Conservation (phyloP, 2,888 invertebrate genomes). For the Chouioia cunea region DNA sequence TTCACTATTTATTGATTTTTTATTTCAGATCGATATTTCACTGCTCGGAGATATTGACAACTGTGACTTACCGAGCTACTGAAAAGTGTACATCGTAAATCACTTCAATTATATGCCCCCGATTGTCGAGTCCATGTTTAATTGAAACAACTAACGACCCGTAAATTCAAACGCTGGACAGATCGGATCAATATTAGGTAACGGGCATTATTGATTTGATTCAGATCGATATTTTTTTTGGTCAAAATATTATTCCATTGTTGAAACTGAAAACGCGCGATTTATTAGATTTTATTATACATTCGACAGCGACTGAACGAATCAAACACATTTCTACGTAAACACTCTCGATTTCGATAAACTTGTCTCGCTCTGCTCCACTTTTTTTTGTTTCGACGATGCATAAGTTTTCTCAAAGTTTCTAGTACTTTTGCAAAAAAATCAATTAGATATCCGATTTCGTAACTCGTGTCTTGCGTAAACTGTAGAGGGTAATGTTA, state of each 20-base stretch:
- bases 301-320: not conserved
- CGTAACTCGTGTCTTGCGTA: no score
- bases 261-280: not conserved
- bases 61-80: no score
- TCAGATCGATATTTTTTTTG: constrained; percentile 29
- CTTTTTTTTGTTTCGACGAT: no score
- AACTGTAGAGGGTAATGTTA: no score
- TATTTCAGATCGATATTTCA: no score
- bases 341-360: constrained; percentile 10
- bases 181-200: constrained; percentile 35
- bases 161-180: constrained; percentile 40
- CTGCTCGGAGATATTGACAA: no score
- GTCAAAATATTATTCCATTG: constrained; percentile 28
- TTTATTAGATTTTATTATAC: constrained; percentile 11
- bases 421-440: no score
- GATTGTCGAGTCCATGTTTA: constrained; percentile 35
- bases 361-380: not conserved
- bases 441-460: no score
- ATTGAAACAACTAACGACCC: constrained; percentile 34
- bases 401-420: no score
- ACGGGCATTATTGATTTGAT: constrained; percentile 36
- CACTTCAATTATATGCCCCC: constrained; percentile 39
- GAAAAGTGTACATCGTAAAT: constrained; percentile 25
- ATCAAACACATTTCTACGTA: constrained; percentile 19
- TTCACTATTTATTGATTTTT: no score